These are phyloP conservation scores for Pleuronectes platessa DNA, from an alignment of 2,113 vertebrate species.

Conservation along the genomic window DNA sequence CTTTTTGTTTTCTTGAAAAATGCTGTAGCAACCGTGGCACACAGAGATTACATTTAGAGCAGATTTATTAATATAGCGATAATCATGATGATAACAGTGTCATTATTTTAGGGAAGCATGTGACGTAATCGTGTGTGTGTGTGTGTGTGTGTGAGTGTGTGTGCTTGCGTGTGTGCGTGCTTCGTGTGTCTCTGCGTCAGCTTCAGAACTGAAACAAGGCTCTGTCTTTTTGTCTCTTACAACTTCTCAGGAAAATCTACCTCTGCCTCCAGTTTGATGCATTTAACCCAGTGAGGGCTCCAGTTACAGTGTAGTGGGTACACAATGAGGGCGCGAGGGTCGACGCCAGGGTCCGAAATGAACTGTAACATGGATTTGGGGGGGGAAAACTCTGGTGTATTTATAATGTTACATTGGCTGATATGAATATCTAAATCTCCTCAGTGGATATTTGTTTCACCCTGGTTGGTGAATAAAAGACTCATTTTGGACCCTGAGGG, in stretches of 20 bases:
- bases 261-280: constrained; percentile 83
- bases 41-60: constrained; percentile 72
- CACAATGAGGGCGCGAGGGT: constrained; percentile 34
- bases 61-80: constrained; percentile 60
- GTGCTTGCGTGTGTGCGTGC: neutral
- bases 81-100: constrained; percentile 51
- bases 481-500: constrained; percentile 40
- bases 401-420: neutral
- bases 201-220: constrained; percentile 67
- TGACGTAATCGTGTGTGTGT: constrained; percentile 4
- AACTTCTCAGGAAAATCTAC: constrained; percentile 85
- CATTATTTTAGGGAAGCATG: constrained; percentile 64
- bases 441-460: constrained; percentile 1
- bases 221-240: constrained; percentile 62
- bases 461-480: constrained; percentile 15
- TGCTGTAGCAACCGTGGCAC: constrained; percentile 46
- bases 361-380: neutral
- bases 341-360: constrained; percentile 20
- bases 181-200: constrained; percentile 54
- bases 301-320: constrained; percentile 66
- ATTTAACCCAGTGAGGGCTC: constrained; percentile 73
- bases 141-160: constrained; percentile 4
- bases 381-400: neutral
- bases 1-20: constrained; percentile 42
- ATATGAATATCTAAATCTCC: neutral